Percentiles rank a stretch among this genome's conserved stretches.
Evolutionary conservation across 1,140 invertebrate species (phyloP).

Genomic region (Danaus plexippus): DNA sequence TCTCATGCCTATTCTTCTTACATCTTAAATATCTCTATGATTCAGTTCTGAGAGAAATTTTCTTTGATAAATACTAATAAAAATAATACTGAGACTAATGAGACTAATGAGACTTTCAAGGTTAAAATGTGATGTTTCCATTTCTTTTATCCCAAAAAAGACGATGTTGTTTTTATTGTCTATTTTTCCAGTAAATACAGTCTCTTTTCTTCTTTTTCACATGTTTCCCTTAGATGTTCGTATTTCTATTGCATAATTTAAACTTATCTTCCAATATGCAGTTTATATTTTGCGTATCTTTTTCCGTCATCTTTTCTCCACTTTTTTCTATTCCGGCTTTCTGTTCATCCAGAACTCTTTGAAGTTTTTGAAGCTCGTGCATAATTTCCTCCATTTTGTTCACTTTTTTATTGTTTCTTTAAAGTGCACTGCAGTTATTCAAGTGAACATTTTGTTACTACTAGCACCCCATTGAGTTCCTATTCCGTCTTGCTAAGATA

Average conservation of each 20-base stretch:
- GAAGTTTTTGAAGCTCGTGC: no score
- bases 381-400: no score
- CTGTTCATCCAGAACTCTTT: no score
- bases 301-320: no score
- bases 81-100: no score
- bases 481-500: no score
- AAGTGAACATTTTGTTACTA: no score
- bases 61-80: neutral
- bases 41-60: constrained; percentile 5
- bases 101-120: constrained; percentile 7
- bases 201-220: constrained; percentile 9
- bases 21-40: constrained; percentile 2
- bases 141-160: constrained; percentile 12
- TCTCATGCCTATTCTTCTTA: constrained; percentile 9
- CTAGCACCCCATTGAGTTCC: no score
- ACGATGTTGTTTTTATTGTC: constrained; percentile 6
- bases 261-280: constrained; percentile 9
- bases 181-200: constrained; percentile 12
- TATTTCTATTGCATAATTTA: neutral
- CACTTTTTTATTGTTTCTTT: no score
- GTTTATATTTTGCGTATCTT: neutral
- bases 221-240: constrained; percentile 11
- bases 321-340: no score
- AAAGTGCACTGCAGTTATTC: no score
- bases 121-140: constrained; percentile 5